These are phyloP conservation scores for Ephialtes manifestator DNA, from an alignment of 2,888 invertebrate genomes.

Conservation along the genomic window DNA sequence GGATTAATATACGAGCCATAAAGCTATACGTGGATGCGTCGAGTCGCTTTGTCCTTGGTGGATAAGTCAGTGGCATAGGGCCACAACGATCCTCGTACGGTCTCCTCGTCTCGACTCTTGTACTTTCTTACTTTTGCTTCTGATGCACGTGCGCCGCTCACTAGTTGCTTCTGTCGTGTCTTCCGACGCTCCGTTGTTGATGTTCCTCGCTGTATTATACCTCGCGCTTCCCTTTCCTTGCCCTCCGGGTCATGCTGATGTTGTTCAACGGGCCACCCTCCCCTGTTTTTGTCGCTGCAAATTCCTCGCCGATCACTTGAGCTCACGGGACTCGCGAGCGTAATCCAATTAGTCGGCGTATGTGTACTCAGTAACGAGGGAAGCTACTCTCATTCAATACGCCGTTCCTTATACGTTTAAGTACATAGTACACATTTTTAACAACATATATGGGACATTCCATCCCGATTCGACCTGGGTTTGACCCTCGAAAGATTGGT, in stretches of 20 bases:
- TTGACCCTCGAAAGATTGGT: too few species aligned
- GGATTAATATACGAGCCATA: conserved; percentile 84
- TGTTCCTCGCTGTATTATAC: neutral
- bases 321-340: conserved; percentile 70
- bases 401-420: conserved; percentile 15
- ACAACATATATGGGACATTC: conserved; percentile 19
- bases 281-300: conserved; percentile 56
- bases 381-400: conserved; percentile 54
- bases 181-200: conserved; percentile 27
- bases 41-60: conserved; percentile 60
- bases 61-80: conserved; percentile 27
- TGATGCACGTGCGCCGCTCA: conserved; percentile 38
- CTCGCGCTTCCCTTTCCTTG: neutral
- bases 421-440: neutral
- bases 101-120: neutral
- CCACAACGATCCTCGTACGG: conserved; percentile 31
- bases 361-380: conserved; percentile 67
- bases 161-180: conserved; percentile 31
- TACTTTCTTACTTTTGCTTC: conserved; percentile 26
- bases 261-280: conserved; percentile 39
- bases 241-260: conserved; percentile 44
- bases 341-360: conserved; percentile 80
- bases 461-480: too few species aligned
- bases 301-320: conserved; percentile 48
- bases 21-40: conserved; percentile 77